A percentile compares a stretch with the other conserved stretches of the same genome.
These are phyloP conservation scores for Hylaeus volcanicus DNA, from an alignment of 1,140 invertebrate species.

Conservation along the genomic window DNA sequence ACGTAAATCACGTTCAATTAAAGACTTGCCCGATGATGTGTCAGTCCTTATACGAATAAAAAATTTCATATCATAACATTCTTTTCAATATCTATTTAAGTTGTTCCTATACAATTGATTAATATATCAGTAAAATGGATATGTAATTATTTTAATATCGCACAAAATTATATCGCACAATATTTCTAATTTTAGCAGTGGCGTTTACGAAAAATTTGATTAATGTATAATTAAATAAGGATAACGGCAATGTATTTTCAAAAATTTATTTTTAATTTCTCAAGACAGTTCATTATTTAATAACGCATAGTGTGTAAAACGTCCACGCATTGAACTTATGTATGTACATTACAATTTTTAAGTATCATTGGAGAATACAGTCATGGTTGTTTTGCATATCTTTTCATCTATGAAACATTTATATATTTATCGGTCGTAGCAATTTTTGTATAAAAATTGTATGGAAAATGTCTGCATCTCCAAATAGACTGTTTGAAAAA, in stretches of 20 bases:
- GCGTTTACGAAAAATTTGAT: background rate
- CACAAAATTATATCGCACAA: background rate
- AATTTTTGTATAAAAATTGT: conserved; percentile 45
- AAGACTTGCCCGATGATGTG: conserved; percentile 3
- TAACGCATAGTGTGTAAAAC: conserved; percentile 39
- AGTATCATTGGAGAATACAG: conserved; percentile 43
- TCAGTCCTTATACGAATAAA: conserved; percentile 43
- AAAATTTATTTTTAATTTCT: conserved; percentile 41
- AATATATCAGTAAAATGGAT: background rate
- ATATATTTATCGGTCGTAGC: conserved; percentile 20
- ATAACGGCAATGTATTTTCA: conserved; percentile 27
- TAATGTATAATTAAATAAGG: conserved; percentile 11
- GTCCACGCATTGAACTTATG: background rate
- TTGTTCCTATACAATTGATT: conserved; percentile 4
- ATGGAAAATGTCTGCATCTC: conserved; percentile 23
- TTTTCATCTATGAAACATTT: conserved; percentile 24
- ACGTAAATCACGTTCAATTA: conserved; percentile 18
- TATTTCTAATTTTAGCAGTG: background rate
- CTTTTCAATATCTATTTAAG: background rate
- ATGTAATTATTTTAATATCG: background rate
- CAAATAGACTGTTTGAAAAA: conserved; percentile 30
- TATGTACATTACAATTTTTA: conserved; percentile 33
- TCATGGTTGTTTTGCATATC: conserved; percentile 25
- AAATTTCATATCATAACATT: conserved; percentile 28
- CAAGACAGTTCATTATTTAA: conserved; percentile 35